Base-by-base conservation (phyloP, 2,113 vertebrate genomes). In the Corydoras sp. region DNA sequence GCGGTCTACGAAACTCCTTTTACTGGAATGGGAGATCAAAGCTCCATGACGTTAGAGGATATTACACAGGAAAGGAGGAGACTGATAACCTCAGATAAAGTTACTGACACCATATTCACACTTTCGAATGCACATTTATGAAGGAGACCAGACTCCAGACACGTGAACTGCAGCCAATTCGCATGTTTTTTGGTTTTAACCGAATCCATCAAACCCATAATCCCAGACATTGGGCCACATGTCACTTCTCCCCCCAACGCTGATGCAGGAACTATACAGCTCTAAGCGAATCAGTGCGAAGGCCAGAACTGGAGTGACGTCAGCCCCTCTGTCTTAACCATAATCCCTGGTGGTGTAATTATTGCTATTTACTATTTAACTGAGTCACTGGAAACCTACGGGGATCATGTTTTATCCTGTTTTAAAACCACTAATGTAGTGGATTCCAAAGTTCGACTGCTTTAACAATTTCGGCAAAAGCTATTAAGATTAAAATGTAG, bases 31-130 rank as follows among this genome's bases (percentile, higher is more conserved):
- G 55, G 51, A 32, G 48, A 73, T 66, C 58, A 35, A 10, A 31
- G 18, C 32, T 14, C 18, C 11, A 56, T 43, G 63, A 67, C 24
- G 11, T n/a, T 64, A 30, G 3, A 66, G 56, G 71, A 65, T 55
- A 53, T 43, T 58, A 61, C 49, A 67, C 71, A 73, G 71, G 64
- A 67, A 67, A 73, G 64, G 64, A 67, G 63, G 71, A 67, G 64
- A 60, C 49, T 66, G 64, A 73, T 60, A 18, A 51, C 58, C 35
- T 53, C 11, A 61, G 71, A 73, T 67, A 61, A 2, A 4, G 30
- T 67, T 56, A 54, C 53, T 35, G 43, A 63, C 31, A 50, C 43
- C 54, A 31, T 68, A n/a, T 48, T 68, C 11, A 65, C 48, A 62
- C 53, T 32, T 62, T 65, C 9, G 10, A 12, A 50, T 30, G 51